Percentiles rank a stretch among this genome's conserved stretches.
phyloP scores from a whole-genome alignment of 2,113 vertebrate genomes.

The Poecile atricapillus region DNA sequence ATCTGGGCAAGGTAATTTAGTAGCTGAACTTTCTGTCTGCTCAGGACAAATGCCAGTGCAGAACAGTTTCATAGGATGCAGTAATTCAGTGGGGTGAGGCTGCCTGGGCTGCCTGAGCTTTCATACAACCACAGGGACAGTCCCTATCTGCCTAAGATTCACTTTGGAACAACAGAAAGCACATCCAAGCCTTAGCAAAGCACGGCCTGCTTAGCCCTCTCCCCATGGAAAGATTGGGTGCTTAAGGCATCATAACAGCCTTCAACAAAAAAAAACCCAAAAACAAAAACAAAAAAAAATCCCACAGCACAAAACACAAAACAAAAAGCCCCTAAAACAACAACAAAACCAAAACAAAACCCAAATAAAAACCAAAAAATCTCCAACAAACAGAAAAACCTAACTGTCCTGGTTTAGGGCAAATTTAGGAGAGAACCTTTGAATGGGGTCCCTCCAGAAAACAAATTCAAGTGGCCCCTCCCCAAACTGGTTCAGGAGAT shows the following conservation, averaged over 20 bases:
- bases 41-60: not conserved
- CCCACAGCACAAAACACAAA: no score
- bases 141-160: not conserved
- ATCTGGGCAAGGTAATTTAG: not conserved
- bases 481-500: no score
- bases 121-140: not conserved
- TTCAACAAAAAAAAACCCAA: not conserved
- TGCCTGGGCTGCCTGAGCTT: not conserved
- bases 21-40: not conserved
- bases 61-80: not conserved
- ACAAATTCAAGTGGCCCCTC: no score
- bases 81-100: not conserved
- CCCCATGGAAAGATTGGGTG: not conserved
- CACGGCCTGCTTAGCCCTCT: not conserved
- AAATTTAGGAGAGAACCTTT: no score
- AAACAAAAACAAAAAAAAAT: no score
- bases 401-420: no score
- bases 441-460: no score
- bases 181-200: not conserved
- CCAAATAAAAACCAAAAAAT: no score
- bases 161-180: not conserved
- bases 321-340: not conserved
- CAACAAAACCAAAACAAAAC: not conserved
- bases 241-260: not conserved
- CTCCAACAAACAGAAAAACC: not conserved